phyloP scores from a whole-genome alignment of 2,113 vertebrate genomes.

The Origma solitaria region DNA sequence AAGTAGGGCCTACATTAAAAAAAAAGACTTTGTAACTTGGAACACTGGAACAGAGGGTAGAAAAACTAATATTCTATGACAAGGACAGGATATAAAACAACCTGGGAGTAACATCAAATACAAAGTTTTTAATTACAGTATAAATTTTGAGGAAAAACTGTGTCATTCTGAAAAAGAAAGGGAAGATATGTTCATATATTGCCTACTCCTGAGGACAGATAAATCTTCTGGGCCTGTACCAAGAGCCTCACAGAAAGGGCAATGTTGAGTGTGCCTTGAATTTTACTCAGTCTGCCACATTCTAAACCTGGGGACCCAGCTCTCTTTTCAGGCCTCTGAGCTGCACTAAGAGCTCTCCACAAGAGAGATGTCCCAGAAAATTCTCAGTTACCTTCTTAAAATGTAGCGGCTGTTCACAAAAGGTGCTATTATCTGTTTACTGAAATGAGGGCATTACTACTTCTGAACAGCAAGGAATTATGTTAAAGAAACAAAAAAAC shows the following conservation, averaged over 20 bases:
- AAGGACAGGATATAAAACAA: not conserved
- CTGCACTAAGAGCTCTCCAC: not conserved
- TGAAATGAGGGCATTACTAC: not conserved
- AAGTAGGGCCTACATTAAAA: not conserved
- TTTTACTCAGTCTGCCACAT: not conserved
- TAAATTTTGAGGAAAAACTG: not conserved
- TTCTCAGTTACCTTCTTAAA: not conserved
- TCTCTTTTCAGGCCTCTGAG: not conserved
- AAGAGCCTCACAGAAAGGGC: not conserved
- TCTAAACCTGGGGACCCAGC: not conserved
- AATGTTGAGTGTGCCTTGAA: not conserved
- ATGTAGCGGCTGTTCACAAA: not conserved
- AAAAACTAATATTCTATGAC: not conserved
- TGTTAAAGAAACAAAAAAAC: not conserved
- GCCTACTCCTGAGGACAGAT: not conserved
- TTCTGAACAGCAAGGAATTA: not conserved
- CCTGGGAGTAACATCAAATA: not conserved
- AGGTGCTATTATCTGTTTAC: not conserved
- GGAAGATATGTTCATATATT: not conserved
- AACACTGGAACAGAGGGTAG: not conserved
- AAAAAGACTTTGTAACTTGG: not conserved
- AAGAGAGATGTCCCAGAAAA: not conserved
- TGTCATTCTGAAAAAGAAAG: not conserved
- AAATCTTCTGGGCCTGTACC: not conserved
- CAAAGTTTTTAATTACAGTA: not conserved